Evolutionary conservation across 37 sponge, comb jelly and placozoan species (phyloP), one percentile per base, ranked within the genome.

Genomic region (Spongilla lacustris): DNA sequence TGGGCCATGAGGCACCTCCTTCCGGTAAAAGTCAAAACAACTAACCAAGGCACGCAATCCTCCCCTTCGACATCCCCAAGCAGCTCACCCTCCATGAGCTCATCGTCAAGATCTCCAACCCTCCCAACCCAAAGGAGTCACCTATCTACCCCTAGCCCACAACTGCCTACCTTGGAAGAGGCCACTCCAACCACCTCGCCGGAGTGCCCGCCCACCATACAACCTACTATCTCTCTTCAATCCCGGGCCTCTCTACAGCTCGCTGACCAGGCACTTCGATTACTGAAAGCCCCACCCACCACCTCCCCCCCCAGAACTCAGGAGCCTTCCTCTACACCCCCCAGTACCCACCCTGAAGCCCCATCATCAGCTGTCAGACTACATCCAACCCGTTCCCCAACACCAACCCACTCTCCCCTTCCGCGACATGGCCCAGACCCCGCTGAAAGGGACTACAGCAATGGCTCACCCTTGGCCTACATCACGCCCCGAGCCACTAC

Each of bases 1-100:
- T 58, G 58, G 58, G 58, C 58, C 58, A 58, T 58, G 58, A 58
- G 58, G 58, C 58, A 58, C 58, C 58, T 58, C 58, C 58, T 58
- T 58, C 58, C 58, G 58, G 58, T 58, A 58, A 58, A 58, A 58
- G 58, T 58, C 58, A 58, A 58, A 58, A 58, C 58, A 58, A 58
- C 58, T 58, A 58, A 58, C 58, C 58, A 58, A 58, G 58, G 58
- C 58, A 58, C 58, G 58, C 58, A 58, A 58, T 58, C 58, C 58
- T 58, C 58, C 58, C 58, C 58, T 58, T 58, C 58, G 58, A 58
- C 58, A 58, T 58, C 58, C 58, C 58, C 58, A 58, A 58, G 58
- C 58, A 58, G 58, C 58, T 58, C 58, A 58, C 58, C 58, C 58
- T 58, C 58, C 58, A 58, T 58, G 58, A 58, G 58, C 58, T 58